Evolutionary conservation across 1,140 invertebrate genomes (phyloP).

Genomic region (Oreohelix idahoensis): DNA sequence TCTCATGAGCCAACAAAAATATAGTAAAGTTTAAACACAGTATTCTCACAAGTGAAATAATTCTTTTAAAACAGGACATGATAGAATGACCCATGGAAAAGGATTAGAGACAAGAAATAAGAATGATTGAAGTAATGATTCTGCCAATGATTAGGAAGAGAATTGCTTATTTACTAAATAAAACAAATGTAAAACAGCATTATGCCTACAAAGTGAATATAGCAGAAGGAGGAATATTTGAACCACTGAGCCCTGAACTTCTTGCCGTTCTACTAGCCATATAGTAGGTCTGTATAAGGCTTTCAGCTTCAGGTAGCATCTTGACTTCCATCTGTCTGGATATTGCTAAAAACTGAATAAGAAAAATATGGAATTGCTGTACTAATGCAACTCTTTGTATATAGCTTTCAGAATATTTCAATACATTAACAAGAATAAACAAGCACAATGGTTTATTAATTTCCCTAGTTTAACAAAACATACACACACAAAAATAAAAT

Average conservation of each 20-base stretch:
- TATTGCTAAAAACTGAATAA: conserved; percentile 16
- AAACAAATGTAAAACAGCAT: neutral
- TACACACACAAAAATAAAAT: no score
- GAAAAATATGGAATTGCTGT: neutral
- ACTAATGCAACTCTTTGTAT: neutral
- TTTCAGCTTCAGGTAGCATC: conserved; percentile 47
- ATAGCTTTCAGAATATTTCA: neutral
- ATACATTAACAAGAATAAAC: no score
- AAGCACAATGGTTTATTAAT: no score
- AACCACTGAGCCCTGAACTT: conserved; percentile 35
- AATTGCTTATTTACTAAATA: neutral
- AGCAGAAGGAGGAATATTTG: conserved; percentile 48
- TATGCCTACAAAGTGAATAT: conserved; percentile 48
- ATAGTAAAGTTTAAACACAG: no score
- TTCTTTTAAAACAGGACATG: no score
- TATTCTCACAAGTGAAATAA: no score
- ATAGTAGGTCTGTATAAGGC: conserved; percentile 51
- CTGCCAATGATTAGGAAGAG: no score
- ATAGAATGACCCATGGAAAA: no score
- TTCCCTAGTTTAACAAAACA: no score
- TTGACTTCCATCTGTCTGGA: conserved; percentile 11
- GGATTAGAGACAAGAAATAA: no score
- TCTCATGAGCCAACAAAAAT: no score
- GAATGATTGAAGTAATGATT: no score
- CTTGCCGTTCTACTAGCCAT: conserved; percentile 47